These are phyloP conservation scores for Scaptomyza pallida DNA, from an alignment of 1,140 invertebrate genomes.

Conservation along the genomic window DNA sequence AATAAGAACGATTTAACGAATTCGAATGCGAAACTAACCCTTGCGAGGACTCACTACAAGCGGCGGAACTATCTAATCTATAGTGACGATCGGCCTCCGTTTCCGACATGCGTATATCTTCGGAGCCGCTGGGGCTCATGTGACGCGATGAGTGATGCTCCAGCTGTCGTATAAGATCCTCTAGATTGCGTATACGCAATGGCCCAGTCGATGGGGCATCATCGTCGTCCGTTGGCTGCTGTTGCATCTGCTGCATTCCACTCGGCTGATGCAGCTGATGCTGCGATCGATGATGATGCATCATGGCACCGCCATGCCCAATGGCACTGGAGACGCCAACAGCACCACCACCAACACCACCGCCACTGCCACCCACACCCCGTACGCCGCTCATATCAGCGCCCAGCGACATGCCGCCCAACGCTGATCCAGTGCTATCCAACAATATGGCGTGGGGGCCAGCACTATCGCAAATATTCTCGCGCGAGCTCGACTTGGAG, in stretches of 20 bases:
- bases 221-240: slow-evolving; percentile 86
- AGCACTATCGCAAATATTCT: slow-evolving; percentile 87
- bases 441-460: slow-evolving; percentile 84
- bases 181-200: slow-evolving; percentile 93
- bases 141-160: slow-evolving; percentile 94
- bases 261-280: slow-evolving; percentile 80
- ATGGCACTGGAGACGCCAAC: slow-evolving; percentile 43
- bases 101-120: slow-evolving; percentile 96
- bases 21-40: slow-evolving; percentile 85
- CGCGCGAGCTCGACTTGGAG: slow-evolving; percentile 85
- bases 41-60: slow-evolving; percentile 90
- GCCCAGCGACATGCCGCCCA: slow-evolving; percentile 61
- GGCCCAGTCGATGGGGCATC: slow-evolving; percentile 89
- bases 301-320: slow-evolving; percentile 60
- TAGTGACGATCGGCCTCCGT: slow-evolving; percentile 95
- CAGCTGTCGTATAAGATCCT: slow-evolving; percentile 94
- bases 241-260: slow-evolving; percentile 44
- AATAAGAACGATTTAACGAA: slow-evolving; percentile 1
- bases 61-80: slow-evolving; percentile 91
- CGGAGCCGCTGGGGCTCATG: slow-evolving; percentile 95
- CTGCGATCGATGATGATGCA: slow-evolving; percentile 82
- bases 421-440: slow-evolving; percentile 57
- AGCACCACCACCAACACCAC: slow-evolving; percentile 40
- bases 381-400: slow-evolving; percentile 56
- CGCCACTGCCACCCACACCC: slow-evolving; percentile 21